Conservation (phyloP, 2,113 vertebrate species). For the Alligator sinensis region DNA sequence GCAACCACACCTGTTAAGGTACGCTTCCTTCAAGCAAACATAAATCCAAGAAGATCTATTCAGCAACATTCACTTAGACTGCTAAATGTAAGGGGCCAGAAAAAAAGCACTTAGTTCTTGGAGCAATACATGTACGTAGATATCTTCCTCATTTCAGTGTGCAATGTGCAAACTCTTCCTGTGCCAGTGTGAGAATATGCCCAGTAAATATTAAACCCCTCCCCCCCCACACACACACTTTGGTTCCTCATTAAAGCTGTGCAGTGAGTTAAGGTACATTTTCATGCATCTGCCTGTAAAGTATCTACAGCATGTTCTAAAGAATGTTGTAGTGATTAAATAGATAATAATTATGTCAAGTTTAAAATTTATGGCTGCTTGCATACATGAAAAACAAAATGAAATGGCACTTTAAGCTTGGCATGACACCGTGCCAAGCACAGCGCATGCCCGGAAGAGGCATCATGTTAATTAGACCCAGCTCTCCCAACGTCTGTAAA, state of each 20-base stretch:
- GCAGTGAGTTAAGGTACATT: not conserved
- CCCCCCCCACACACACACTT: rapidly evolving
- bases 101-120: rapidly evolving
- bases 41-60: not conserved
- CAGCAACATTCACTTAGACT: not conserved
- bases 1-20: not conserved
- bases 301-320: not conserved
- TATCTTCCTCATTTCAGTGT: rapidly evolving
- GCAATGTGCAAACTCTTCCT: not conserved
- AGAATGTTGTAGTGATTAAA: not conserved
- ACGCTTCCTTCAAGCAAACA: not conserved
- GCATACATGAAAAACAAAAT: not conserved
- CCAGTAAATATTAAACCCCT: not conserved
- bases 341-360: rapidly evolving
- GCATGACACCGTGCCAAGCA: no score
- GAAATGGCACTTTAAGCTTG: not conserved
- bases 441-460: no score
- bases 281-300: rapidly evolving
- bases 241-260: not conserved
- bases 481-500: no score
- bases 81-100: rapidly evolving
- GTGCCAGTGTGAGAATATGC: not conserved
- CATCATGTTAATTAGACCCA: no score
- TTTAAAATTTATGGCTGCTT: not conserved
- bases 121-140: rapidly evolving